phyloP scores from a whole-genome alignment of 2,797 vertebrate genomes.

The Catamblyrhynchus diadema region DNA sequence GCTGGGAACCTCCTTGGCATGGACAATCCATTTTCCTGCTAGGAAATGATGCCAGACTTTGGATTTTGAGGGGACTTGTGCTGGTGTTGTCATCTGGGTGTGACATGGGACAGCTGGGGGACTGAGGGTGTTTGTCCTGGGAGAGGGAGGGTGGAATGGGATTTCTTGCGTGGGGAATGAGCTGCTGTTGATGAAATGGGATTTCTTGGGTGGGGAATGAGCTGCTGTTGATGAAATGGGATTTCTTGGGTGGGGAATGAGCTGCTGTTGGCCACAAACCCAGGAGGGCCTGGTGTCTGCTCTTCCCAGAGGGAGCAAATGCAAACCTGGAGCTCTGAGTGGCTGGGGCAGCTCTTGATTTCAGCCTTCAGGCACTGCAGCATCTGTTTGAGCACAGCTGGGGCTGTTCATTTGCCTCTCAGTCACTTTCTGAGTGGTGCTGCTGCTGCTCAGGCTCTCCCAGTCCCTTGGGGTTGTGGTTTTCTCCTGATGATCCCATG shows the following conservation, averaged over 20 bases:
- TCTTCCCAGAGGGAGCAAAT: background rate
- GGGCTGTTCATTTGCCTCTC: background rate
- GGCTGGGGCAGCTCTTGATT: accelerated
- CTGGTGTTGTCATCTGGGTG: accelerated
- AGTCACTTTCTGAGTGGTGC: accelerated
- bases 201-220: background rate
- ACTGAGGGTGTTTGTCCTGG: background rate
- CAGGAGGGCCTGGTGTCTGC: background rate
- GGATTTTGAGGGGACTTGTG: background rate
- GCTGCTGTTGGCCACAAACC: background rate
- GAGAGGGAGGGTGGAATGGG: background rate
- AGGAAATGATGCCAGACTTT: background rate
- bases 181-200: no score
- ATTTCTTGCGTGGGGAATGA: no score
- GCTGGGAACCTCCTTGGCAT: background rate
- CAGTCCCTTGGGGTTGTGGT: accelerated
- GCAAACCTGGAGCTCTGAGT: background rate
- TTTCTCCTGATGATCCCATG: background rate
- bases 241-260: background rate
- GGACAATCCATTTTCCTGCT: constrained; percentile 2
- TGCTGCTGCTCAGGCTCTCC: background rate
- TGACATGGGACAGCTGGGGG: background rate
- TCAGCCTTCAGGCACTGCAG: accelerated
- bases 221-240: background rate
- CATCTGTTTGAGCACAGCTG: accelerated